Evolutionary conservation across 2,113 vertebrate genomes (phyloP), one percentile per base, ranked within the genome.

Genomic region (Pelodiscus sinensis): DNA sequence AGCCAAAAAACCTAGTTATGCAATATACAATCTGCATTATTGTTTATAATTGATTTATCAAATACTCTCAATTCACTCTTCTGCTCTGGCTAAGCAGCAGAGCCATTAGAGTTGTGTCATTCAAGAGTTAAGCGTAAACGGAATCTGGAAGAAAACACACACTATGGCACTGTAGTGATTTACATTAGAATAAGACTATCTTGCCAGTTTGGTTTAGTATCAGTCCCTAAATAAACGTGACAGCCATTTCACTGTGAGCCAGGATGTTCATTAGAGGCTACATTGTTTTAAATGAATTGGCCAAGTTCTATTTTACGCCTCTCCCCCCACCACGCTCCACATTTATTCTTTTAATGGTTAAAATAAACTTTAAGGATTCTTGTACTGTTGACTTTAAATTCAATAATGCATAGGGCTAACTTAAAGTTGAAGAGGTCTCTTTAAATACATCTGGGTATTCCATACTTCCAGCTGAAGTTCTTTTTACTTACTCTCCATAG

Each of bases 61-160:
- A 84, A 21, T 25, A 35, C 0, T 0, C 25, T 2, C 38, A 44
- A 81, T 13, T 25, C 21, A 13, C 55, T 65, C 24, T 24, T 12
- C 50, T 8, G 18, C 24, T 35, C n/a, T 11, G 65, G 13, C n/a
- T 16, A 86, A 77, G 68, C 79, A 79, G 60, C 54, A 85, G 38
- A 8, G 16, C 12, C 50, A 79, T 6, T 29, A 55, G n/a, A 65
- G 57, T 4, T 13, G 52, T 29, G 21, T 12, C 56, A 15, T 4
- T 7, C 16, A 38, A 13, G 16, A 65, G 3, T 50, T 50, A 50
- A 25, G 22, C 27, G 38, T 50, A 50, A 50, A 50, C 14, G 12
- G 71, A 73, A 73, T 13, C 71, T 75, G 21, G 38, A 75, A 52
- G 31, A 77, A 86, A 3, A 2, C 25, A 54, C 16, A 38, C 3